These are phyloP conservation scores for Clusia tigrina DNA, from an alignment of 2,888 invertebrate species.

Conservation along the genomic window DNA sequence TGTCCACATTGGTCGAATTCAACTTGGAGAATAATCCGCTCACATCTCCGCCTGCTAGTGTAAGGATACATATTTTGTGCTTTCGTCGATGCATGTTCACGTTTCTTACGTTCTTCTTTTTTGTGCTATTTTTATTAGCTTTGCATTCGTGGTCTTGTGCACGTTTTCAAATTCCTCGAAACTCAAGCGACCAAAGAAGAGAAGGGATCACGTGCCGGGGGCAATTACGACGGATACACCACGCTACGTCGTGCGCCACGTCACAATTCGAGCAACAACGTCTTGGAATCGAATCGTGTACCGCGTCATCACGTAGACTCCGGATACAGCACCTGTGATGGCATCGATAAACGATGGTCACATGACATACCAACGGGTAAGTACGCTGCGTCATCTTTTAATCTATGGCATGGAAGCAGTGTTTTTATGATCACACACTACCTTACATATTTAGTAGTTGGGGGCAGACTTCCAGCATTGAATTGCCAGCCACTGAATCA, in stretches of 20 bases:
- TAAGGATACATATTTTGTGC: conserved; percentile 67
- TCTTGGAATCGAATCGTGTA: conserved; percentile 55
- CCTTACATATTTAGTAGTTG: too few relatives aligned
- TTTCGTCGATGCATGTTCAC: not conserved
- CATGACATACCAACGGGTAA: conserved; percentile 70
- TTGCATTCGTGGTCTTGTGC: conserved; percentile 90
- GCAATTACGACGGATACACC: conserved; percentile 63
- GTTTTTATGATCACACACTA: too few relatives aligned
- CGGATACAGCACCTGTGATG: conserved; percentile 88
- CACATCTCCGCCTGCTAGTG: conserved; percentile 90
- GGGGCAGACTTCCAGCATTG: too few relatives aligned
- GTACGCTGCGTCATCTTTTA: too few relatives aligned
- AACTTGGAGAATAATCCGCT: conserved; percentile 89
- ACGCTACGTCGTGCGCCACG: conserved; percentile 61
- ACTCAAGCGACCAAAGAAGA: conserved; percentile 80
- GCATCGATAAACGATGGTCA: conserved; percentile 84
- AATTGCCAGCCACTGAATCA: too few relatives aligned
- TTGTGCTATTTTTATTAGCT: conserved; percentile 42
- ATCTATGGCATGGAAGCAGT: too few relatives aligned
- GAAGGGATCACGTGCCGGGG: conserved; percentile 59
- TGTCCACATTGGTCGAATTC: conserved; percentile 83
- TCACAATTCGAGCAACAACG: conserved; percentile 55
- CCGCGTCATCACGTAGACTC: conserved; percentile 82
- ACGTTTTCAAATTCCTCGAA: conserved; percentile 94
- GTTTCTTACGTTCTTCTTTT: conserved; percentile 11